Evolutionary conservation across 1,140 invertebrate genomes (phyloP).

Genomic region (Papilio machaon): DNA sequence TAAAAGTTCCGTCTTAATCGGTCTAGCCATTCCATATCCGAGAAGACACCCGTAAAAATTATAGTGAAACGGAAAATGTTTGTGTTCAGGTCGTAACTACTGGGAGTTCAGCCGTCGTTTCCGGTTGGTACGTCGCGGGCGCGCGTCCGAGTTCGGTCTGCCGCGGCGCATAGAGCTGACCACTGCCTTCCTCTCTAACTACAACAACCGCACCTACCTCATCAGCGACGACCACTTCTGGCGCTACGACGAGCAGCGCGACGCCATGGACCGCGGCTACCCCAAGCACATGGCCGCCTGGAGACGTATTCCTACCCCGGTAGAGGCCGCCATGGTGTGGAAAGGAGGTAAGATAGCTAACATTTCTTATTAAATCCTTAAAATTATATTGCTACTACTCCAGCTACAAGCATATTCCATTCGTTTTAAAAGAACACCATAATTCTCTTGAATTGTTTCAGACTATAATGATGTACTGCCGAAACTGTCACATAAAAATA

Average conservation of each 20-base stretch:
- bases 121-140: slow-evolving; percentile 82
- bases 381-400: neutral
- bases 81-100: slow-evolving; percentile 83
- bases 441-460: too few species aligned
- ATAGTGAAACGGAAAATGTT: neutral
- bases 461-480: too few species aligned
- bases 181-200: slow-evolving; percentile 86
- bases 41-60: neutral
- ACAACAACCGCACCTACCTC: slow-evolving; percentile 83
- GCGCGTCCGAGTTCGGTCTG: slow-evolving; percentile 84
- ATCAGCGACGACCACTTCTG: slow-evolving; percentile 86
- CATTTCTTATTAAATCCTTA: neutral
- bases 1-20: too few species aligned
- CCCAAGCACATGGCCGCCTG: slow-evolving; percentile 86
- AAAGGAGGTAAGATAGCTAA: slow-evolving; percentile 77
- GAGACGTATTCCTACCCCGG: slow-evolving; percentile 84
- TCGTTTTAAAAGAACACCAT: neutral
- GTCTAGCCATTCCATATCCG: too few species aligned
- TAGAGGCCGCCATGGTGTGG: slow-evolving; percentile 86
- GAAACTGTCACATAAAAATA: too few species aligned
- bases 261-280: slow-evolving; percentile 85
- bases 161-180: slow-evolving; percentile 86
- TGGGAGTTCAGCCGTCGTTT: slow-evolving; percentile 86
- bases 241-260: slow-evolving; percentile 84
- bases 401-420: neutral